These are phyloP conservation scores for Procambarus clarkii DNA, from an alignment of 1,140 invertebrate species.

Conservation along the genomic window DNA sequence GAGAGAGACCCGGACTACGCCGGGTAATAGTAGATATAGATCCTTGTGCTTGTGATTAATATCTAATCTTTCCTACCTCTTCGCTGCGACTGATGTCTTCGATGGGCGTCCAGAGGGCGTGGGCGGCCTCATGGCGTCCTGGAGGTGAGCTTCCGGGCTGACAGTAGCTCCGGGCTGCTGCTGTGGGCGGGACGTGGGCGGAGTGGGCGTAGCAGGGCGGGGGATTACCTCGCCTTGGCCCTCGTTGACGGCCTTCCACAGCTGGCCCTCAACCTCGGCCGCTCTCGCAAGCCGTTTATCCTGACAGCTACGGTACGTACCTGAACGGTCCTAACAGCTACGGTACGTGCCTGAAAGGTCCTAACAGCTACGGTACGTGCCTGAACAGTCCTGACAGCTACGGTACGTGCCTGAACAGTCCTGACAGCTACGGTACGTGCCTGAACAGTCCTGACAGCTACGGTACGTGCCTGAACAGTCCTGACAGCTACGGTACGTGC, in stretches of 20 bases:
- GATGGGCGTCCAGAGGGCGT: conserved; percentile 27
- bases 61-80: no score
- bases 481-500: no score
- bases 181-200: conserved; percentile 82
- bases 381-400: neutral
- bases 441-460: neutral
- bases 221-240: conserved; percentile 81
- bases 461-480: no score
- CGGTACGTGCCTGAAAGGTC: neutral
- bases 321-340: neutral
- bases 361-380: neutral
- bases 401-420: neutral
- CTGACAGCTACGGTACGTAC: conserved; percentile 77
- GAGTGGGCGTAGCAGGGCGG: conserved; percentile 74
- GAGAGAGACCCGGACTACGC: no score
- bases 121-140: conserved; percentile 47
- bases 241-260: conserved; percentile 81
- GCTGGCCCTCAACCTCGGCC: conserved; percentile 81
- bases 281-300: conserved; percentile 78
- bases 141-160: conserved; percentile 80
- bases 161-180: conserved; percentile 80
- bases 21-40: no score
- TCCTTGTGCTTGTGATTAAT: no score
- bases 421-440: neutral
- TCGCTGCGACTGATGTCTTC: no score